A percentile compares a stretch with the other conserved stretches of the same genome.
phyloP scores from a whole-genome alignment of 2,113 vertebrate species.

The Phrynosoma blainvillii region DNA sequence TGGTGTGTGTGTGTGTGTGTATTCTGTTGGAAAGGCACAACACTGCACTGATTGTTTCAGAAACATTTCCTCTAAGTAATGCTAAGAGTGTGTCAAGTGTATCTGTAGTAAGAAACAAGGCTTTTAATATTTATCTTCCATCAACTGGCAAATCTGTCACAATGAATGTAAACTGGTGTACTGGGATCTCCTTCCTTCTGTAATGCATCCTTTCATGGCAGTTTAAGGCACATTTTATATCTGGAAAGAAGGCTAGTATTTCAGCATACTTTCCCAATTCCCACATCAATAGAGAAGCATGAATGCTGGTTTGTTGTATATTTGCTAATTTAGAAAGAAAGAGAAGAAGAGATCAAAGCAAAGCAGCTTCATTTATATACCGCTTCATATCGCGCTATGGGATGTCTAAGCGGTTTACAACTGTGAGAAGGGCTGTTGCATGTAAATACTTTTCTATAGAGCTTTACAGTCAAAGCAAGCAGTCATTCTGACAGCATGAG shows the following conservation, averaged over 20 bases:
- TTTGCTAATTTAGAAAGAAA: not conserved
- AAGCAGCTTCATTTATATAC: no score
- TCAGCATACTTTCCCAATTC: fast-evolving
- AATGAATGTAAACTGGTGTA: not conserved
- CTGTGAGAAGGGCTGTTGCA: not conserved
- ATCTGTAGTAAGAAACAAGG: slow-evolving; percentile 4
- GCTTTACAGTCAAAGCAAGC: not conserved
- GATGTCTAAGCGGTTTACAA: no score
- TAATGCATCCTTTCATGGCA: not conserved
- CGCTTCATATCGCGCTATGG: no score
- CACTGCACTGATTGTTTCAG: not conserved
- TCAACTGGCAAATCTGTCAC: not conserved
- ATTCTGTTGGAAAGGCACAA: not conserved
- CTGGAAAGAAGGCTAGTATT: not conserved
- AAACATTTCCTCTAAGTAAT: no score
- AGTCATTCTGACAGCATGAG: not conserved
- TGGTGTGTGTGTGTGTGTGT: no score
- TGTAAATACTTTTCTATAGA: not conserved
- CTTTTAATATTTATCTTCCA: not conserved
- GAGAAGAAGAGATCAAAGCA: no score
- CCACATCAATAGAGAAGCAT: fast-evolving
- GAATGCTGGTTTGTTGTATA: not conserved
- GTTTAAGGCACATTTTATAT: fast-evolving
- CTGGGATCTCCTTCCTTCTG: slow-evolving; percentile 14
- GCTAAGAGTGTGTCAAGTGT: not conserved